These are phyloP conservation scores for Barypeithes pellucidus DNA, from an alignment of 2,888 invertebrate genomes.

Conservation along the genomic window DNA sequence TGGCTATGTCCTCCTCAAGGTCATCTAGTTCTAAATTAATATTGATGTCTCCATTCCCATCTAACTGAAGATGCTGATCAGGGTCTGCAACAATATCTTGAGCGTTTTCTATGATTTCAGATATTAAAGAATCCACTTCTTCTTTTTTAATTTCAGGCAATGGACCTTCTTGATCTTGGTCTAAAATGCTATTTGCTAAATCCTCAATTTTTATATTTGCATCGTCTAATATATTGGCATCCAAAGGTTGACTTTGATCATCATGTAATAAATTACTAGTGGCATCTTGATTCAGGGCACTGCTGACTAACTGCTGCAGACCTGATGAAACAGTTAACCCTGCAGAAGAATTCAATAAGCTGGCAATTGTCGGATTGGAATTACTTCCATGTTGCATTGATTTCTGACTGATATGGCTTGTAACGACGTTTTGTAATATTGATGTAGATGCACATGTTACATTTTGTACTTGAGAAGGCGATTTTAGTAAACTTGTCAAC, in stretches of 20 bases:
- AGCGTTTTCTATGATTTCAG: slow-evolving; percentile 73
- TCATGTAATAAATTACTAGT: slow-evolving; percentile 35
- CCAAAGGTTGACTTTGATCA: slow-evolving; percentile 55
- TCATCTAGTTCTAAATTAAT: slow-evolving; percentile 67
- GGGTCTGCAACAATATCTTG: slow-evolving; percentile 69
- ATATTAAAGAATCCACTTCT: slow-evolving; percentile 73
- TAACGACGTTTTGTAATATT: slow-evolving; percentile 69
- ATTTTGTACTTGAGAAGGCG: slow-evolving; percentile 74
- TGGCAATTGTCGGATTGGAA: slow-evolving; percentile 73
- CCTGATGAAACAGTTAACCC: slow-evolving; percentile 68
- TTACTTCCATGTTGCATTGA: slow-evolving; percentile 59
- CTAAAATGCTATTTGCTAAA: slow-evolving; percentile 70
- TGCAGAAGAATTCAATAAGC: slow-evolving; percentile 70
- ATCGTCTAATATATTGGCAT: slow-evolving; percentile 64
- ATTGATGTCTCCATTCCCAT: slow-evolving; percentile 68
- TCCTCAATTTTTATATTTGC: slow-evolving; percentile 69
- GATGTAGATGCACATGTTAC: slow-evolving; percentile 68
- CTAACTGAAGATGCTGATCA: slow-evolving; percentile 68
- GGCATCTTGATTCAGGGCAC: slow-evolving; percentile 27
- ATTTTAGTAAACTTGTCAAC: slow-evolving; percentile 87
- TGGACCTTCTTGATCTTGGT: slow-evolving; percentile 71
- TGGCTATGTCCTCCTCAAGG: slow-evolving; percentile 65
- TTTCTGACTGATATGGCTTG: slow-evolving; percentile 68
- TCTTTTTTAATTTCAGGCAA: slow-evolving; percentile 73
- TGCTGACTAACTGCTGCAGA: slow-evolving; percentile 72